These are phyloP conservation scores for Acanthosoma haemorrhoidale DNA, from an alignment of 2,888 invertebrate species.

Conservation along the genomic window DNA sequence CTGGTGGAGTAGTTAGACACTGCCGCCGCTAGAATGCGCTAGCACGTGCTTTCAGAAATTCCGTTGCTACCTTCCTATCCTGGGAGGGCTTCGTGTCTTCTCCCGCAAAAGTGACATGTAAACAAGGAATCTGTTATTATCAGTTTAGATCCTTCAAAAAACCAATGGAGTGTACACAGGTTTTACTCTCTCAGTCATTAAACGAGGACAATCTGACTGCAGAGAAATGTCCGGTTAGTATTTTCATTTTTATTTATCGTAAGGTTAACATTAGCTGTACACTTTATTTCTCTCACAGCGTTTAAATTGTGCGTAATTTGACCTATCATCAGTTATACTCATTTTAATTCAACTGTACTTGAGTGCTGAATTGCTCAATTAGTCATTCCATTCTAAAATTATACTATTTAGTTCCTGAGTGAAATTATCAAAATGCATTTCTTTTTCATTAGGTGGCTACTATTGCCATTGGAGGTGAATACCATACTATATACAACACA, in stretches of 20 bases:
- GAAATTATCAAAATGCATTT: too few relatives aligned
- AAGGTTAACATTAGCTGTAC: too few relatives aligned
- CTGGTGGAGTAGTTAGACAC: too few relatives aligned
- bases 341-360: too few relatives aligned
- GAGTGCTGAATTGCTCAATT: too few relatives aligned
- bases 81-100: neutral
- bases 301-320: too few relatives aligned
- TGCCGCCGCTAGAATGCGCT: too few relatives aligned
- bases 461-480: slow-evolving; percentile 18
- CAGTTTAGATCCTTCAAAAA: neutral
- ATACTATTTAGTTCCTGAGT: too few relatives aligned
- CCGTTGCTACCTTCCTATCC: neutral
- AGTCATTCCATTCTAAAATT: too few relatives aligned
- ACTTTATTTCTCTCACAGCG: too few relatives aligned
- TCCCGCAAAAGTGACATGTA: slow-evolving; percentile 30
- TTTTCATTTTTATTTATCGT: neutral
- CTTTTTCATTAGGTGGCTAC: slow-evolving; percentile 21
- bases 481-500: slow-evolving; percentile 33
- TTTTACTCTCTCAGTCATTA: neutral
- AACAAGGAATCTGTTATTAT: slow-evolving; percentile 11
- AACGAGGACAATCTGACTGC: neutral
- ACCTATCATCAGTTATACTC: too few relatives aligned
- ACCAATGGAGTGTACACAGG: slow-evolving; percentile 17
- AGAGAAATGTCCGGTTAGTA: slow-evolving; percentile 2
- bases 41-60: too few relatives aligned